Conservation (phyloP, 2,113 vertebrate genomes). For the Leptocoma aspasia region DNA sequence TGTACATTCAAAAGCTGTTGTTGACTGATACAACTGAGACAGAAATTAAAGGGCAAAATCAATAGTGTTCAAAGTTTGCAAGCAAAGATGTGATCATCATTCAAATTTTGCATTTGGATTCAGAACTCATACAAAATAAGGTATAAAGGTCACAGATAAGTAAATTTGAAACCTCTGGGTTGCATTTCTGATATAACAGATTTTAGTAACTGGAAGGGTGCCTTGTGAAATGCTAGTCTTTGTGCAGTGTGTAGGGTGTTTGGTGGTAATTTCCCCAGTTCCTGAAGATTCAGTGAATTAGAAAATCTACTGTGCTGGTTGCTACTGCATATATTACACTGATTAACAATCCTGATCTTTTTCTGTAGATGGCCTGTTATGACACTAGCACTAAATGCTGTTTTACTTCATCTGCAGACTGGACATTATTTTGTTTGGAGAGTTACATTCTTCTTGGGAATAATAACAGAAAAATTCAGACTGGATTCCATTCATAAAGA, state of each 20-base stretch:
- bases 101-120: neutral
- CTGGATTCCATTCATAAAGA: neutral
- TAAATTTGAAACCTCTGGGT: neutral
- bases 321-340: neutral
- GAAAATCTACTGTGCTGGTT: neutral
- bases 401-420: neutral
- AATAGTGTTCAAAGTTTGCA: neutral
- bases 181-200: neutral
- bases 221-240: neutral
- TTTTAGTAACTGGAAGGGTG: neutral
- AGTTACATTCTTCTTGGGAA: neutral
- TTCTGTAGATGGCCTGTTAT: neutral
- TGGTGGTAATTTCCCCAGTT: neutral
- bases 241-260: neutral
- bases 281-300: neutral
- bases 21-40: neutral
- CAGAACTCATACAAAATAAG: neutral
- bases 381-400: neutral
- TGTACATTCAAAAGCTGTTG: neutral
- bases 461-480: neutral
- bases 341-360: neutral
- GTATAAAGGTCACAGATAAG: neutral
- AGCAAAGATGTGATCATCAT: neutral
- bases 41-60: conserved; percentile 29
- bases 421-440: neutral